phyloP scores from a whole-genome alignment of 2,113 vertebrate species.

The Ictalurus furcatus region DNA sequence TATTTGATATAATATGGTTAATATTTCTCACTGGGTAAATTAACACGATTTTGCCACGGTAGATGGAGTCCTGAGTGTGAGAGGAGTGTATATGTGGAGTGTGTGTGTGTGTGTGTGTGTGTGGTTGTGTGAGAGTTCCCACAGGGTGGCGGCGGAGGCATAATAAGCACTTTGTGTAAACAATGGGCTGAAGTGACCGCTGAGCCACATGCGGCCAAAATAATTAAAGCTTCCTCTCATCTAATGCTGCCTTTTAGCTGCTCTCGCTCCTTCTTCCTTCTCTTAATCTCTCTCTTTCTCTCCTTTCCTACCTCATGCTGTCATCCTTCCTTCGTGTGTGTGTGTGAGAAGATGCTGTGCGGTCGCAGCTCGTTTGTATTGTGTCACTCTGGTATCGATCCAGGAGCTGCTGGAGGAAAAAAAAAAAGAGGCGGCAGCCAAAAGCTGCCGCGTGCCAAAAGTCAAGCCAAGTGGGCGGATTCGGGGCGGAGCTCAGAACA shows the following conservation, averaged over 20 bases:
- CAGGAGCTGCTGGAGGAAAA: conserved; percentile 14
- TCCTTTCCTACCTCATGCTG: background rate
- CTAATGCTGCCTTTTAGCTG: conserved; percentile 27
- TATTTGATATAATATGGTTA: conserved; percentile 94
- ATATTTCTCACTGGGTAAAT: conserved; percentile 92
- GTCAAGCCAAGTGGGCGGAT: conserved; percentile 60
- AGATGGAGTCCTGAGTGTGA: conserved; percentile 65
- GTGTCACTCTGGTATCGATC: conserved; percentile 52
- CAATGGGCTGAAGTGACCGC: conserved; percentile 53
- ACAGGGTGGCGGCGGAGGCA: conserved; percentile 17
- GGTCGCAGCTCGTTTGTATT: conserved; percentile 49
- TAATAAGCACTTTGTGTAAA: conserved; percentile 57
- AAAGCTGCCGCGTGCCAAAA: conserved; percentile 65
- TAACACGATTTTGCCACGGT: conserved; percentile 86
- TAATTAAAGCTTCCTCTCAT: conserved; percentile 44
- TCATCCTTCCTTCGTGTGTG: conserved; percentile 17
- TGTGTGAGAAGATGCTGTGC: conserved; percentile 21
- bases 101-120: conserved; percentile 13
- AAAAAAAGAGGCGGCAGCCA: conserved; percentile 20
- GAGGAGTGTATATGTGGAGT: conserved; percentile 10
- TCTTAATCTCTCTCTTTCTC: conserved; percentile 14
- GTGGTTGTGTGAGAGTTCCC: conserved; percentile 44
- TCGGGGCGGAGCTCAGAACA: conserved; percentile 54
- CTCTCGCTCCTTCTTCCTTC: conserved; percentile 6
- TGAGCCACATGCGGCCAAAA: conserved; percentile 32